Evolutionary conservation across 37 sponge, comb jelly and placozoan genomes (phyloP), one percentile per base, ranked within the genome.

Genomic region (Halichondria panicea): DNA sequence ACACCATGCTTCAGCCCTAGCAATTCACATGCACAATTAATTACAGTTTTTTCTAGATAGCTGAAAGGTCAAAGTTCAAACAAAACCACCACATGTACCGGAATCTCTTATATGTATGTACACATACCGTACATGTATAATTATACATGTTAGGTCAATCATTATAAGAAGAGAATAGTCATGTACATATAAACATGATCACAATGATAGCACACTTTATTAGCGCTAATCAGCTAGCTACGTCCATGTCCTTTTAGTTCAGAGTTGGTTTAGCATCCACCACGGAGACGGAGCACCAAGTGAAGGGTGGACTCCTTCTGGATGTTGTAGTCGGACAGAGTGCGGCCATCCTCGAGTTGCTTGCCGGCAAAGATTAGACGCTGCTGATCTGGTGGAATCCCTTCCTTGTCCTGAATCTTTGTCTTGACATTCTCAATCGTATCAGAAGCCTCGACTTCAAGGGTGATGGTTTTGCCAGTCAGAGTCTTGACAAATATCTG

Each of bases 281-380:
- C 79, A 77, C 85, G 85, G 0, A 80, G 63, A 45, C 75, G 62
- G 11, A 75, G 37, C 53, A 88, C 78, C 54, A 82, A 66, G 61
- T 77, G 89, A 66, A 88, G 89, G 30, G 84, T 82, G 0, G 84
- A 70, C 41, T 88, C 88, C 75, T 86, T 94, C 58, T 87, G 95
- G 67, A 89, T 94, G 75, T 94, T 89, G 84, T 94, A 94, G 81
- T 94, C 91, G 33, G 65, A 66, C 67, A 88, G 82, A 24, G 88
- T 87, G 43, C 88, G 81, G 33, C 88, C 82, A 75, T 87, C 88
- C 61, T 87, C 88, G 35, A 87, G 88, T 56, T 87, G 82, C 46
- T 87, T 87, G 12, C 88, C 86, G 59, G 86, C 79, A 55, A 86
- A 86, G 80, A 86, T 86, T 34, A 86, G 86, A 31, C 86, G 79